Evolutionary conservation across 2,113 vertebrate species (phyloP).

Genomic region (Ammodytes marinus): DNA sequence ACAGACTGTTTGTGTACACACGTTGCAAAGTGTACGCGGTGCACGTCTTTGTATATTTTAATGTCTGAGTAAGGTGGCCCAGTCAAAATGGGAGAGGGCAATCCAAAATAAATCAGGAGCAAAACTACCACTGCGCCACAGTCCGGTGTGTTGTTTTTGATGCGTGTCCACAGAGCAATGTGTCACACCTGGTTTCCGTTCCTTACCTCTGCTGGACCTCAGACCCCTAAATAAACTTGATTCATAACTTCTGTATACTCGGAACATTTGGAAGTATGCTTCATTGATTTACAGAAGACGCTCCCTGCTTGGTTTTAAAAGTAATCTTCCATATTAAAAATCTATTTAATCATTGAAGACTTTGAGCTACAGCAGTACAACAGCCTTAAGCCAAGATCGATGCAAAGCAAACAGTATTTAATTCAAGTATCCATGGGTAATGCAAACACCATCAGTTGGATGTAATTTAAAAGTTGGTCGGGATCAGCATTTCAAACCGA

Average conservation of each 20-base stretch:
- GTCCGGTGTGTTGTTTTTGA: slow-evolving; percentile 41
- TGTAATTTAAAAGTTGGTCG: neutral
- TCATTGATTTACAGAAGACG: neutral
- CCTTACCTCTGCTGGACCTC: neutral
- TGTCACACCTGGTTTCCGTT: slow-evolving; percentile 52
- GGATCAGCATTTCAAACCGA: neutral
- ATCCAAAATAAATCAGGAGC: neutral
- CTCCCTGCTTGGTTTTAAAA: neutral
- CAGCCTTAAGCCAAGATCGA: neutral
- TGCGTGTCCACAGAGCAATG: slow-evolving; percentile 31
- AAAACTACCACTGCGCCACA: slow-evolving; percentile 3
- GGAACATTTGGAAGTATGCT: slow-evolving; percentile 2
- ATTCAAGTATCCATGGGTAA: neutral
- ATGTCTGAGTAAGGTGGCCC: slow-evolving; percentile 62
- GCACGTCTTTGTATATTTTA: slow-evolving; percentile 74
- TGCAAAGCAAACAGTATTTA: neutral
- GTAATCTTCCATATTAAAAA: neutral
- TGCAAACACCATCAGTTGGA: neutral
- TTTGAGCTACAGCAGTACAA: neutral
- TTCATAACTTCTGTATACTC: slow-evolving; percentile 7
- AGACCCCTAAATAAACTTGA: slow-evolving; percentile 28
- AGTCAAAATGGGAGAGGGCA: slow-evolving; percentile 8
- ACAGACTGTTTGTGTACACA: slow-evolving; percentile 64
- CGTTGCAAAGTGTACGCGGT: slow-evolving; percentile 35
- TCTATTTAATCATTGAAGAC: neutral